Evolutionary conservation across 1,140 invertebrate species (phyloP).

Genomic region (Drosophila serrata): DNA sequence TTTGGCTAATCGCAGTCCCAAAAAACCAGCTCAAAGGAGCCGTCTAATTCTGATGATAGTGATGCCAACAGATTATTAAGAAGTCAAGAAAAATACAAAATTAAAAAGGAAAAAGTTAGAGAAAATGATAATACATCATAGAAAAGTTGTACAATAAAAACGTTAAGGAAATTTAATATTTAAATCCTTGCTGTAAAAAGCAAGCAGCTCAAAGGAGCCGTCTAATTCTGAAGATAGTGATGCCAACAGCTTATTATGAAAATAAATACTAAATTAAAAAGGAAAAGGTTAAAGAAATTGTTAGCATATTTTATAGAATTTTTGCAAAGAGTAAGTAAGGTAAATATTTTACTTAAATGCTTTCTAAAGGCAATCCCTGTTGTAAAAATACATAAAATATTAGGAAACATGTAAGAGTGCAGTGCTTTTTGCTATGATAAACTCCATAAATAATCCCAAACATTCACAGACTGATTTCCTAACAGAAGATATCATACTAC

Average conservation of each 20-base stretch:
- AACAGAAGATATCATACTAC: neutral
- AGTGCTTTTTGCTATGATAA: neutral
- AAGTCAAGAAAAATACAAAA: neutral
- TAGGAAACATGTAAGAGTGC: neutral
- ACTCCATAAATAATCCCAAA: neutral
- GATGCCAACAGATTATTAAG: slow-evolving; percentile 3
- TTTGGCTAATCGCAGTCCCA: slow-evolving; percentile 50
- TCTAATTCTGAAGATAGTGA: slow-evolving; percentile 39
- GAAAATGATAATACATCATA: too few relatives aligned
- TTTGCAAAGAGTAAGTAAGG: too few relatives aligned
- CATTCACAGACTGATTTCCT: neutral
- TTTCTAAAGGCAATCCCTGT: too few relatives aligned
- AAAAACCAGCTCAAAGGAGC: slow-evolving; percentile 39
- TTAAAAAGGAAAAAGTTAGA: neutral
- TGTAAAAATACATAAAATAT: too few relatives aligned
- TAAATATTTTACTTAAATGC: too few relatives aligned
- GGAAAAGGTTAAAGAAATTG: neutral
- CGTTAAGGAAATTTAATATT: too few relatives aligned
- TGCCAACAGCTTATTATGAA: slow-evolving; percentile 2
- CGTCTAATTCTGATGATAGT: slow-evolving; percentile 46
- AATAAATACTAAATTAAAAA: neutral
- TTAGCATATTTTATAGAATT: too few relatives aligned
- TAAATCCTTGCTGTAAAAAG: too few relatives aligned
- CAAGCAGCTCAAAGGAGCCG: slow-evolving; percentile 51
- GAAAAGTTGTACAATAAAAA: too few relatives aligned